Percentiles rank a stretch among this genome's conserved stretches.
phyloP scores from a whole-genome alignment of 2,888 invertebrate genomes.

The Drymonia ruficornis region DNA sequence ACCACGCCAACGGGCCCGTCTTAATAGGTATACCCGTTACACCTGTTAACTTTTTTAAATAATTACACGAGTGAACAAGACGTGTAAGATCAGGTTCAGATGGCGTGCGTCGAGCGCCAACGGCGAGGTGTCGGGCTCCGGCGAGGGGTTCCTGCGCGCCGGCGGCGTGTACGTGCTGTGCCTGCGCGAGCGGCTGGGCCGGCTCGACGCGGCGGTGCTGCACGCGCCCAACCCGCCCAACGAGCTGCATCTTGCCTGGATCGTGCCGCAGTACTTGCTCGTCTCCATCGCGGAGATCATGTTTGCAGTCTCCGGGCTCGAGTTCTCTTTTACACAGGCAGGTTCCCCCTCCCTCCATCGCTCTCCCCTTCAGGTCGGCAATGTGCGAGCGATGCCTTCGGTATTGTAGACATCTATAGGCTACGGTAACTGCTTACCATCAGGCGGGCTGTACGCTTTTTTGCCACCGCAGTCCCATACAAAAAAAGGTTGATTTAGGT shows the following conservation, averaged over 20 bases:
- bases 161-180: constrained; percentile 85
- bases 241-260: constrained; percentile 88
- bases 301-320: constrained; percentile 92
- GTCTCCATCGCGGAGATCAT: constrained; percentile 93
- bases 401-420: too few species aligned
- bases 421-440: too few species aligned
- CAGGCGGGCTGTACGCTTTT: too few species aligned
- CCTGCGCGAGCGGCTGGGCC: constrained; percentile 78
- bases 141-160: constrained; percentile 61
- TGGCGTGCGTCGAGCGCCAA: constrained; percentile 68
- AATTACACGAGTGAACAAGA: too few species aligned
- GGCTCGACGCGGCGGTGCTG: constrained; percentile 81
- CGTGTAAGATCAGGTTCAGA: constrained; percentile 45
- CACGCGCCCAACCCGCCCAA: constrained; percentile 87
- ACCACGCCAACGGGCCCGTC: too few species aligned
- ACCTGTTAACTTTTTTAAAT: too few species aligned
- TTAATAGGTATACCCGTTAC: too few species aligned
- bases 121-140: constrained; percentile 62
- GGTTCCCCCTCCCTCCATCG: too few species aligned
- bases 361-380: too few species aligned
- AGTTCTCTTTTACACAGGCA: constrained; percentile 93
- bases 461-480: too few species aligned
- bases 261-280: constrained; percentile 91
- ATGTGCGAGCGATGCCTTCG: too few species aligned
- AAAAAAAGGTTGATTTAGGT: too few species aligned